A percentile compares a stretch with the other conserved stretches of the same genome.
These are phyloP conservation scores for Xylota segnis DNA, from an alignment of 2,888 invertebrate species.

Conservation along the genomic window DNA sequence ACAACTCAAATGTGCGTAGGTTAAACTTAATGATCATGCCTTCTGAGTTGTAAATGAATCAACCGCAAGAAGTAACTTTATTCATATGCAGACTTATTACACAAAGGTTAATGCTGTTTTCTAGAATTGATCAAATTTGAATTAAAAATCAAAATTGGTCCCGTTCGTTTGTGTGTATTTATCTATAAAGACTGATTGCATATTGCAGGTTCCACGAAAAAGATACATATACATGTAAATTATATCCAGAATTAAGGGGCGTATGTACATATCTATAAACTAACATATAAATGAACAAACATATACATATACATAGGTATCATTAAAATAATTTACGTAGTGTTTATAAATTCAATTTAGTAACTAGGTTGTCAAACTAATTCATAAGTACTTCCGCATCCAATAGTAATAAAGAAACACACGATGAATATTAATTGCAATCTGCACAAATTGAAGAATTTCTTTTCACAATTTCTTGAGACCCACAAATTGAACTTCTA, in stretches of 20 bases:
- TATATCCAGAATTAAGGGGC: neutral
- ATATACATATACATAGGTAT: too few relatives aligned
- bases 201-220: neutral
- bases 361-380: conserved; percentile 46
- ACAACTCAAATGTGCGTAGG: neutral
- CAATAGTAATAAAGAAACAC: conserved; percentile 32
- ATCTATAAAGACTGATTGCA: neutral
- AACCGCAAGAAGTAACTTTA: neutral
- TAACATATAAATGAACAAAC: too few relatives aligned
- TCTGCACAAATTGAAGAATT: conserved; percentile 21
- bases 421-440: conserved; percentile 54
- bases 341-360: conserved; percentile 6
- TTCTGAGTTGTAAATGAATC: neutral
- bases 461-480: conserved; percentile 12
- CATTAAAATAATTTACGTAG: neutral
- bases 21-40: neutral
- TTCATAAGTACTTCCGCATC: conserved; percentile 49
- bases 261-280: conserved; percentile 14
- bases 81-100: too few relatives aligned
- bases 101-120: neutral
- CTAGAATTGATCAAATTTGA: neutral
- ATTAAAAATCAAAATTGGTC: neutral
- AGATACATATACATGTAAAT: neutral
- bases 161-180: neutral
- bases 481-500: conserved; percentile 51